These are phyloP conservation scores for Cheilosia soror DNA, from an alignment of 2,888 invertebrate genomes.

Conservation along the genomic window DNA sequence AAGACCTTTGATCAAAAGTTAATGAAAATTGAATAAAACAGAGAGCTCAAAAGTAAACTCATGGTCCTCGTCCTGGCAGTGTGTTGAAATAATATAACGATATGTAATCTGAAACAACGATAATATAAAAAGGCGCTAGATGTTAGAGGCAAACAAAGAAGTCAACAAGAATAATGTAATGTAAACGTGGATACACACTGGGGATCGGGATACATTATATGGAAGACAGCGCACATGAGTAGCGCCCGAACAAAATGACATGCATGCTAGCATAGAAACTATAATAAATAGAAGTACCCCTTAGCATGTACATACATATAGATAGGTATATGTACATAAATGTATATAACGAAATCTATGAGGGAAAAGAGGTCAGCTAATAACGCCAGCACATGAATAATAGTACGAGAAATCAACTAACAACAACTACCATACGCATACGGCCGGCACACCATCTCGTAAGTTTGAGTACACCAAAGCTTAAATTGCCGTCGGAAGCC, in stretches of 20 bases:
- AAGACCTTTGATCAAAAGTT: constrained; percentile 27
- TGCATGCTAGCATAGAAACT: neutral
- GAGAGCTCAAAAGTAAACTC: constrained; percentile 11
- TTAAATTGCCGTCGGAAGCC: constrained; percentile 13
- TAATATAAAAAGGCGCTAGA: constrained; percentile 38
- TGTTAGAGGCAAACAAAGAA: constrained; percentile 19
- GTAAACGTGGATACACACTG: constrained; percentile 26
- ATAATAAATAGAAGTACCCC: constrained; percentile 26
- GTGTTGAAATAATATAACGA: constrained; percentile 31
- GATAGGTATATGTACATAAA: neutral
- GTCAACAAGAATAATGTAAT: constrained; percentile 27
- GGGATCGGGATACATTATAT: neutral
- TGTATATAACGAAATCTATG: constrained; percentile 3
- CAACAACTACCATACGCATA: neutral
- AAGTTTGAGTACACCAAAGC: constrained; percentile 29
- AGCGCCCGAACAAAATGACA: constrained; percentile 13
- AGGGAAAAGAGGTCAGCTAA: constrained; percentile 38
- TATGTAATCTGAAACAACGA: constrained; percentile 30
- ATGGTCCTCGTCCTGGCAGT: neutral
- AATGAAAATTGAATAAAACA: constrained; percentile 49
- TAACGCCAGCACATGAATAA: neutral
- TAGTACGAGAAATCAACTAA: constrained; percentile 1
- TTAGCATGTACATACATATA: too few species aligned
- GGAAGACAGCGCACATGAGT: constrained; percentile 13
- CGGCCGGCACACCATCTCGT: too few species aligned